These are phyloP conservation scores for Lamellibrachia columna DNA, from an alignment of 2,888 invertebrate species.

Conservation along the genomic window DNA sequence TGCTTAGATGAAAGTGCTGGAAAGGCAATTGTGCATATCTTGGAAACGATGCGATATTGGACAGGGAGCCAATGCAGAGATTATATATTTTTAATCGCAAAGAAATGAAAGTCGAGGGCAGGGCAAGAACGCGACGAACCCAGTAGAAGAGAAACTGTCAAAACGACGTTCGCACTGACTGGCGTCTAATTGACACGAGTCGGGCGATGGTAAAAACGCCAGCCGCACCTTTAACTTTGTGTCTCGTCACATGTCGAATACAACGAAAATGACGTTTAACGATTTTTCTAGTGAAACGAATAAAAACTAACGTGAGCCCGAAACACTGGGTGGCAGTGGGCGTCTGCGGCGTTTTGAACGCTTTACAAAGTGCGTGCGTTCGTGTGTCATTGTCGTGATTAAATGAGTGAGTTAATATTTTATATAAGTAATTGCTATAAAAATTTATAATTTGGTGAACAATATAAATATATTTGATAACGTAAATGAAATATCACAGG, in stretches of 20 bases:
- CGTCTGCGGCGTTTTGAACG: not conserved
- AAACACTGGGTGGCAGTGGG: not conserved
- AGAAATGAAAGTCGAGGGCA: no score
- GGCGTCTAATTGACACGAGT: not conserved
- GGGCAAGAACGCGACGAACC: not conserved
- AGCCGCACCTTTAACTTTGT: not conserved
- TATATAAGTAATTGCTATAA: not conserved
- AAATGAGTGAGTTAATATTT: not conserved
- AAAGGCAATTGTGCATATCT: no score
- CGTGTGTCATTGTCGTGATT: not conserved
- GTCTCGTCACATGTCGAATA: not conserved
- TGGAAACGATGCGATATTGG: no score
- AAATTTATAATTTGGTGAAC: no score
- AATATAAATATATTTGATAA: no score
- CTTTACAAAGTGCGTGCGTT: not conserved
- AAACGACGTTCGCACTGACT: not conserved
- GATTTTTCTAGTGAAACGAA: conserved; percentile 8
- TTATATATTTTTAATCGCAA: no score
- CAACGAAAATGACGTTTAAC: not conserved
- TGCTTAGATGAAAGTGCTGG: no score
- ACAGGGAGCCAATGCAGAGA: no score
- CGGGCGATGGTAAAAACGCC: not conserved
- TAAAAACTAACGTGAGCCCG: not conserved
- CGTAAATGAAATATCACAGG: no score
- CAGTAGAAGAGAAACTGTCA: not conserved